phyloP scores from a whole-genome alignment of 2,888 invertebrate species.

The Tetranychus piercei region DNA sequence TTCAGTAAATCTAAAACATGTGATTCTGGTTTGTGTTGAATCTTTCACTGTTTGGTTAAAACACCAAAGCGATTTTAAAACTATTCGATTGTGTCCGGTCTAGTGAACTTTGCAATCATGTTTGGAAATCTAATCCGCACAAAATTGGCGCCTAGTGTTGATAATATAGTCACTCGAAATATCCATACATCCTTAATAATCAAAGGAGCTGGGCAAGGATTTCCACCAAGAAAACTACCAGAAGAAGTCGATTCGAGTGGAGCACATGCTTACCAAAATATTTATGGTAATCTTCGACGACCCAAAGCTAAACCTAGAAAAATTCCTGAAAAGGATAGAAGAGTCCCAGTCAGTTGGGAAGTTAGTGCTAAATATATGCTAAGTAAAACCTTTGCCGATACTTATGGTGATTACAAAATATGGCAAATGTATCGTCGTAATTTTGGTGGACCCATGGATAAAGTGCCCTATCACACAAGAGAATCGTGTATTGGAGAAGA shows the following conservation, averaged over 20 bases:
- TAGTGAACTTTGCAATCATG: too few relatives aligned
- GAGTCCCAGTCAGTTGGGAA: constrained; percentile 15
- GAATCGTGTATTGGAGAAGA: constrained; percentile 52
- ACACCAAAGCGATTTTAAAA: too few relatives aligned
- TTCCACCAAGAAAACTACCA: neutral
- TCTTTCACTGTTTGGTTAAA: too few relatives aligned
- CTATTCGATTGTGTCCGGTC: too few relatives aligned
- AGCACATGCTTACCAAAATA: constrained; percentile 11
- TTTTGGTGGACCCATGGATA: constrained; percentile 49
- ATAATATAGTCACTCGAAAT: too few relatives aligned
- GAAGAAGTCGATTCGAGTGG: neutral
- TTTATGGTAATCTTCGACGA: constrained; percentile 4
- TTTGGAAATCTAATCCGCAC: too few relatives aligned
- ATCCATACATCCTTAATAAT: too few relatives aligned
- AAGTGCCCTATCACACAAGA: constrained; percentile 56
- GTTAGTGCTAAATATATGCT: constrained; percentile 56
- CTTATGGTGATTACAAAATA: constrained; percentile 61
- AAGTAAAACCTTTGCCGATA: constrained; percentile 59
- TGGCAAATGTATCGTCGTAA: constrained; percentile 76
- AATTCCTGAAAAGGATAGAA: constrained; percentile 5
- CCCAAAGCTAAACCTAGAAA: constrained; percentile 8
- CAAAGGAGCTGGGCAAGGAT: neutral
- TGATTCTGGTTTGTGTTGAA: too few relatives aligned
- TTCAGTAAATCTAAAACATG: too few relatives aligned
- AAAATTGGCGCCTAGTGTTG: too few relatives aligned